These are phyloP conservation scores for Megaceryle alcyon DNA, from an alignment of 2,797 vertebrate species.

Conservation along the genomic window DNA sequence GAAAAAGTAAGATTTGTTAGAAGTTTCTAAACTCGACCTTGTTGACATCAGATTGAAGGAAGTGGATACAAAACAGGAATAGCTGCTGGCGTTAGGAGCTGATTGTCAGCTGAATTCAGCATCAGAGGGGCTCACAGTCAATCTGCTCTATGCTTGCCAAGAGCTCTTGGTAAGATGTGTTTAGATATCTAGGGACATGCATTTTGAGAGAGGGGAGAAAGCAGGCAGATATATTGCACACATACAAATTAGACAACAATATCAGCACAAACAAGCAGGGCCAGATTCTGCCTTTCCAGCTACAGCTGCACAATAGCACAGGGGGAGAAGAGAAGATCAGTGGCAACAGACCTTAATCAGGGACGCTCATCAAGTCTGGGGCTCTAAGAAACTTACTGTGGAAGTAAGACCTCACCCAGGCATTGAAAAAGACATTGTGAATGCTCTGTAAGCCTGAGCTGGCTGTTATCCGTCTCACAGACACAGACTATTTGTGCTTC, in stretches of 20 bases:
- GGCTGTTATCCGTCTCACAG: not conserved
- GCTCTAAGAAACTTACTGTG: not conserved
- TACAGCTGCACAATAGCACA: accelerated
- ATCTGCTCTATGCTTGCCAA: not conserved
- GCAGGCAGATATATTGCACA: not conserved
- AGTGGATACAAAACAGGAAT: constrained; percentile 25
- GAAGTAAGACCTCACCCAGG: not conserved
- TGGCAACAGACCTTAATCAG: not conserved
- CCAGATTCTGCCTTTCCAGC: not conserved
- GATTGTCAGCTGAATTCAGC: constrained; percentile 47
- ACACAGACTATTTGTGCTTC: not conserved
- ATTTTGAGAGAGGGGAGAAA: not conserved
- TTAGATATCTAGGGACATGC: not conserved
- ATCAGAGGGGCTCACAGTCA: not conserved
- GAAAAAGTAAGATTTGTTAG: constrained; percentile 35
- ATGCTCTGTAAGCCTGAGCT: not conserved
- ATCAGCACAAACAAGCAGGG: not conserved
- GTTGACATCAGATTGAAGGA: not conserved
- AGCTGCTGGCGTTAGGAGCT: constrained; percentile 48
- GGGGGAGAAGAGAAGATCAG: not conserved
- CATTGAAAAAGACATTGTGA: not conserved
- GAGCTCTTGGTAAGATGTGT: not conserved
- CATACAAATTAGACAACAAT: not conserved
- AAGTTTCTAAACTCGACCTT: constrained; percentile 54
- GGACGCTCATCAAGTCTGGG: not conserved